Base-by-base conservation (phyloP, 1,140 invertebrate genomes). In the Berghia stephanieae region DNA sequence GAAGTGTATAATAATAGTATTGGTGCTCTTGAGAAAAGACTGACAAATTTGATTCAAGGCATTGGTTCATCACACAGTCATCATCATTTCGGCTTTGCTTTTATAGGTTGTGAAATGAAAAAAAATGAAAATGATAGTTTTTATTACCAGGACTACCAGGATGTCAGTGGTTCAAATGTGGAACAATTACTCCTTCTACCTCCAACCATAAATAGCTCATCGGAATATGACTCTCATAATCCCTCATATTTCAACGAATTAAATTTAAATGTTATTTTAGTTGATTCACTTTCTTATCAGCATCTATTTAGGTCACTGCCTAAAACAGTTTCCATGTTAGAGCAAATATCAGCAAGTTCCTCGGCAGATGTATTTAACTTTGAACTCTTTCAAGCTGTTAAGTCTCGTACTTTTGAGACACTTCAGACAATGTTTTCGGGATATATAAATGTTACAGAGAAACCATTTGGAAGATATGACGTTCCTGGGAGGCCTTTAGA, bases 221-320 rank as follows among this genome's bases (percentile, higher is more conserved):
- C n/a, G n/a, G n/a, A n/a, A n/a, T n/a, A n/a, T n/a, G n/a, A n/a
- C n/a, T n/a, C n/a, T n/a, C n/a, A n/a, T n/a, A n/a, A n/a, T n/a
- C n/a, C n/a, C n/a, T n/a, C n/a, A n/a, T n/a, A n/a, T n/a, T n/a
- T n/a, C n/a, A n/a, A n/a, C n/a, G n/a, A n/a, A n/a, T n/a, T 88
- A 3, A 88, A 86, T 78, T 78, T 88, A 38, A 89, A 88, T 80
- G 55, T 88, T 5, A 80, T 89, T 36, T 85, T 88, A 55, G 75
- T 88, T 34, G 88, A 89, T 75, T 89, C 88, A 18, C 81, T 88
- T 27, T 87, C 88, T 40, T 72, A 82, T 40, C 79, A 83, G 76
- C 88, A 89, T 82, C 88, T 89, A 69, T 86, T 82, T 77, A 71
- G 88, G 34, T 86, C 86, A n/a, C 60, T 89, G 57, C 82, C 85